Base-by-base conservation (phyloP, 2,797 vertebrate species). In the Acrocephalus scirpaceus region DNA sequence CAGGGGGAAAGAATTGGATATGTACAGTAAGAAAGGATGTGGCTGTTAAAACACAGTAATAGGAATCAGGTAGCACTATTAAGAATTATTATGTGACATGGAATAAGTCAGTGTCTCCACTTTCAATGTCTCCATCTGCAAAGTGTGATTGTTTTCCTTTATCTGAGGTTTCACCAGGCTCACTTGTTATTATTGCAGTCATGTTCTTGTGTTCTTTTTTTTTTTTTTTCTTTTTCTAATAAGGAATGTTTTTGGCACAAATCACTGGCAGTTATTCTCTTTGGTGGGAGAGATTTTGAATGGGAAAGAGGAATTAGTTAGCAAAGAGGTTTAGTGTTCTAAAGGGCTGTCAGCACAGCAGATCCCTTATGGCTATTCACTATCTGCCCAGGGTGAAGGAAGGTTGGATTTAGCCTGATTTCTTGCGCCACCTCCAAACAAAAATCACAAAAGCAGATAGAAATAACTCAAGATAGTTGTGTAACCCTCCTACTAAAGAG, bases 291-390 rank as follows among this genome's bases (percentile, higher is more conserved):
- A 78, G 76, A 86, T 94, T 96, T 95, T 93, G 88, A 93, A 79
- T 64, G 51, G 45, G 72, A 95, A 81, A 79, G 70, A 93, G 50
- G 72, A 95, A 95, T 96, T 95, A 94, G 84, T 69, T 93, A 78
- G 87, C 70, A 91, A 51, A 88, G 71, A 72, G 75, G 3, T 84
- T 92, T 93, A 84, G 69, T 88, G 36, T 93, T 94, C 69, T 86
- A 73, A 95, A 96, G 81, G 58, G 44, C 65, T 90, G 76, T 82
- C 61, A 71, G 62, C 50, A 34, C 67, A 92, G 75, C 44, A 82
- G 50, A 88, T 85, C 60, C 78, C 53, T 95, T 79, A 36, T 21
- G 48, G 56, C 83, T 91, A 69, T 94, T 96, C 86, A 76, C 54
- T 84, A 25, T 57, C 67, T 54, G 65, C 50, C 61, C 77, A 62